These are phyloP conservation scores for Rhinophrynus dorsalis DNA, from an alignment of 2,797 vertebrate species.

Conservation along the genomic window DNA sequence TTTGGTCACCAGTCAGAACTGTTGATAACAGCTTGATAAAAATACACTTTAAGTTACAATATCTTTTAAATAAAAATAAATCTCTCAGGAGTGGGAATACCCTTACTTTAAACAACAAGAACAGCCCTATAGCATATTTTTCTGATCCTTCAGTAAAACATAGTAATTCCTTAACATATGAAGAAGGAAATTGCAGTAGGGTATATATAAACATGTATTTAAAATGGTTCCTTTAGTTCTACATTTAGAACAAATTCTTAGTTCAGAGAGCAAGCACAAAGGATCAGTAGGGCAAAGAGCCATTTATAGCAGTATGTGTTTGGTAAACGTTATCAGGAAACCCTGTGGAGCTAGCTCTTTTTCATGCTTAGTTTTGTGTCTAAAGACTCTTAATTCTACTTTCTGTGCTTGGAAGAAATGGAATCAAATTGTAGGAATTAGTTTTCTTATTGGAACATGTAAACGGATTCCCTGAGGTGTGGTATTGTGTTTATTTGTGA, in stretches of 20 bases:
- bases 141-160: no score
- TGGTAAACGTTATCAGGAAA: not conserved
- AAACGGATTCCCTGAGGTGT: not conserved
- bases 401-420: not conserved
- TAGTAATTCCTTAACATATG: no score
- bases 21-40: no score
- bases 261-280: not conserved
- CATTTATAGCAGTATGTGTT: not conserved
- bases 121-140: no score
- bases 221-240: not conserved
- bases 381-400: no score
- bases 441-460: not conserved
- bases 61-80: no score
- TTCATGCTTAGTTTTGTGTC: not conserved
- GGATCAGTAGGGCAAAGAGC: not conserved
- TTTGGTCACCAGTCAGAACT: no score
- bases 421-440: not conserved
- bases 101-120: no score
- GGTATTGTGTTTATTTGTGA: not conserved
- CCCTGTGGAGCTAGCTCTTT: not conserved
- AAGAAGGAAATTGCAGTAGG: no score
- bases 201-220: no score
- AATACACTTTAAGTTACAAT: no score
- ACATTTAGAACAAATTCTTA: not conserved
- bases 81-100: no score